Evolutionary conservation across 2,113 vertebrate genomes (phyloP).

Genomic region (Macquaria australasica): DNA sequence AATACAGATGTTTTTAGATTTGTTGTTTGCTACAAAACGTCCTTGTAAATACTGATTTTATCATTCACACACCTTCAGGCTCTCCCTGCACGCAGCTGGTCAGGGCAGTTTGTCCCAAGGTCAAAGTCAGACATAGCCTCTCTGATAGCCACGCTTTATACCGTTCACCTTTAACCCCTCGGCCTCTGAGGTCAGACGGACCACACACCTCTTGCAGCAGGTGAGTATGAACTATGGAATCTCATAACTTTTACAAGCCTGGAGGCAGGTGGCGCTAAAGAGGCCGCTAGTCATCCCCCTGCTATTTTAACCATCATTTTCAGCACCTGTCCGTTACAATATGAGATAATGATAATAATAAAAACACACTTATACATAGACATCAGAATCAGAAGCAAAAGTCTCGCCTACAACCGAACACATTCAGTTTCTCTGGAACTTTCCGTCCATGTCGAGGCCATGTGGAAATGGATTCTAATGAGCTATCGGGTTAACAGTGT

Average conservation of each 20-base stretch:
- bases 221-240: slow-evolving; percentile 52
- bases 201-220: slow-evolving; percentile 68
- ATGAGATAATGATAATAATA: neutral
- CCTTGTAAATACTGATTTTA: neutral
- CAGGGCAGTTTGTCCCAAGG: slow-evolving; percentile 33
- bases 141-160: slow-evolving; percentile 33
- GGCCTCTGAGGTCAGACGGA: slow-evolving; percentile 48
- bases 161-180: slow-evolving; percentile 59
- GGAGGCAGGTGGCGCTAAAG: slow-evolving; percentile 62
- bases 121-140: slow-evolving; percentile 28
- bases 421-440: slow-evolving; percentile 16
- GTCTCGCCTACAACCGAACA: neutral
- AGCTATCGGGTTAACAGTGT: slow-evolving; percentile 49
- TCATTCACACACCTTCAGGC: too few species aligned
- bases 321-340: slow-evolving; percentile 28
- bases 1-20: neutral
- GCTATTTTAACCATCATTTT: neutral
- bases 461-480: slow-evolving; percentile 48
- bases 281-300: neutral
- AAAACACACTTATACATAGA: neutral
- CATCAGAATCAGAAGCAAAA: neutral
- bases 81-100: neutral
- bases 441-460: neutral
- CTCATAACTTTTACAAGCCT: slow-evolving; percentile 58
- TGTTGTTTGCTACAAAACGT: neutral